A percentile compares a stretch with the other conserved stretches of the same genome.
Evolutionary conservation across 2,888 invertebrate genomes (phyloP).

Genomic region (Anoncus sp.): DNA sequence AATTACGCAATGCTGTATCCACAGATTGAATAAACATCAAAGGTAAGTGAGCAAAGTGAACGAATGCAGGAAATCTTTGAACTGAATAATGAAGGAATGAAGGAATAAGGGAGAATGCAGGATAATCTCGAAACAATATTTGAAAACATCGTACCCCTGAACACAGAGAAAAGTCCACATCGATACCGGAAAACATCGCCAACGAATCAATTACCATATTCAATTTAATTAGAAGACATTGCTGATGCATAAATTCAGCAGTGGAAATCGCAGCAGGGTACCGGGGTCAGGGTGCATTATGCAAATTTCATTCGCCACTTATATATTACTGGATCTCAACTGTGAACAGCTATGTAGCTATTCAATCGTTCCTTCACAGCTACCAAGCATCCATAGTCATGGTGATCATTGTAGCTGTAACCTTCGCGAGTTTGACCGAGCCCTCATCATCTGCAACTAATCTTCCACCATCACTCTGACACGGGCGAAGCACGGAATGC

Average conservation of each 20-base stretch:
- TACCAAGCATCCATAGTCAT: background rate
- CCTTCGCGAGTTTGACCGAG: background rate
- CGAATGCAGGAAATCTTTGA: background rate
- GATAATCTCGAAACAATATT: background rate
- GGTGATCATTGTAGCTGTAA: background rate
- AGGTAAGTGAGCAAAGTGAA: no score
- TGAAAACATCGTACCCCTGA: background rate
- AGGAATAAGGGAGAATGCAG: background rate
- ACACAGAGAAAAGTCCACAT: background rate
- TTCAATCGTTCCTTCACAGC: background rate
- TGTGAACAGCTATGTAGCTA: background rate
- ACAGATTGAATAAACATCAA: no score
- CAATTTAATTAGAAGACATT: slow-evolving; percentile 35
- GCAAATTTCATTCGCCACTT: slow-evolving; percentile 43
- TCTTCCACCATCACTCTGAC: background rate
- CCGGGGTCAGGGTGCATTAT: slow-evolving; percentile 30
- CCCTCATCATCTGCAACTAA: background rate
- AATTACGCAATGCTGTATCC: slow-evolving; percentile 35
- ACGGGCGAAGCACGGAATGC: background rate
- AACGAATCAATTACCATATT: slow-evolving; percentile 44
- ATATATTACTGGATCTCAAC: background rate
- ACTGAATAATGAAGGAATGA: background rate
- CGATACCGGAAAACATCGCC: background rate
- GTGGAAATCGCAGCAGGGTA: background rate
- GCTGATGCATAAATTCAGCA: background rate